Evolutionary conservation across 2,888 invertebrate genomes (phyloP), one percentile per base, ranked within the genome.

Genomic region (Tiphia femorata): DNA sequence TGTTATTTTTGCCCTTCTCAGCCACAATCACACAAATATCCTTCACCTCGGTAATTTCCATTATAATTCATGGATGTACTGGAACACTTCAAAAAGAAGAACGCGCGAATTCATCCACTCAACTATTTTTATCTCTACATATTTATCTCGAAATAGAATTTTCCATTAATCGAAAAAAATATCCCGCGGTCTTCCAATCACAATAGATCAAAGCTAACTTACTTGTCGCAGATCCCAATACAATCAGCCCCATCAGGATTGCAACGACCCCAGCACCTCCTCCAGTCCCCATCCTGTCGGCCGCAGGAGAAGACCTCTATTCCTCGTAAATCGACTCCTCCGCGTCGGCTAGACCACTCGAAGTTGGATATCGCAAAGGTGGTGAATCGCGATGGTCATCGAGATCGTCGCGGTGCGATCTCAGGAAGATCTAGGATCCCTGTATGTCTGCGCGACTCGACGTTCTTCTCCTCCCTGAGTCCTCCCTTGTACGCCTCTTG

Each of bases 161-260:
- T 27, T 37, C 20, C 17, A n/a, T 37, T 37, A 2, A 16, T 17
- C 1, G 17, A 14, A 16, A 16, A 17, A 6, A 16, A 16, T 10
- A 37, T n/a, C n/a, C n/a, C n/a, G n/a, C n/a, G n/a, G n/a, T n/a
- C n/a, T n/a, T n/a, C n/a, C n/a, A n/a, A n/a, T n/a, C n/a, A 37
- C n/a, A 19, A 37, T 16, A 0, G 6, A 16, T 0, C 17, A 17
- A 14, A 29, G 43, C n/a, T 14, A 1, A 67, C 69, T 69, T 54
- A 69, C 69, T 55, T 21, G 69, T 52, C 8, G 59, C 57, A 10
- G 25, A 67, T 65, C 72, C 74, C 44, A 73, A 42, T 41, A 66
- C 58, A 25, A 76, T 49, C 37, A 77, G 60, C 54, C 75, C 77
- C 51, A 75, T 23, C 8, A 78, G 73, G 66, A 71, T 57, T 52